These are phyloP conservation scores for Pandion haliaetus DNA, from an alignment of 2,113 vertebrate genomes.

Conservation along the genomic window DNA sequence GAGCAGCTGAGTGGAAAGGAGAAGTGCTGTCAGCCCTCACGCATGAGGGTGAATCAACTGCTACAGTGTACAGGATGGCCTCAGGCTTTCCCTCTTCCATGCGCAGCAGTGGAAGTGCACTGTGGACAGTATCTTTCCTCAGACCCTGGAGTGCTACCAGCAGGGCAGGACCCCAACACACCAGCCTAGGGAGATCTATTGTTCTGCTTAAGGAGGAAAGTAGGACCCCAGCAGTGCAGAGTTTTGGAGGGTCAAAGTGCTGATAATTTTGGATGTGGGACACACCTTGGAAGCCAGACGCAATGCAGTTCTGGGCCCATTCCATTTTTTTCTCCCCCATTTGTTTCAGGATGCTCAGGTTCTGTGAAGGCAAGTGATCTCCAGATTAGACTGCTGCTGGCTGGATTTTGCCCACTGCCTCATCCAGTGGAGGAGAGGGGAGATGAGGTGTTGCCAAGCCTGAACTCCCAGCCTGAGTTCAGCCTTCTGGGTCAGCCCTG, in stretches of 20 bases:
- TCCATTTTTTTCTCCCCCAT: slow-evolving; percentile 81
- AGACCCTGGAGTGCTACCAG: neutral
- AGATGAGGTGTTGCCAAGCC: neutral
- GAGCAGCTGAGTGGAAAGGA: neutral
- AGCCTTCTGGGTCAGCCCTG: neutral
- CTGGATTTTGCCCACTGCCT: neutral
- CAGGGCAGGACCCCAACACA: neutral
- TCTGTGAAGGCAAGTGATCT: slow-evolving; percentile 72
- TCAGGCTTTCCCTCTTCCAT: neutral
- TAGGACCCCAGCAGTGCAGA: neutral
- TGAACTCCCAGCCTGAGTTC: neutral
- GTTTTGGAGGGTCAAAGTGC: neutral
- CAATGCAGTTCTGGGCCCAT: slow-evolving; percentile 88
- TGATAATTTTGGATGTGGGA: neutral
- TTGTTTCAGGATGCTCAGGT: slow-evolving; percentile 82
- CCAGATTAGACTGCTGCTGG: neutral
- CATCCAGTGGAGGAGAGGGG: neutral
- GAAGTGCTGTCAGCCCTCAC: neutral
- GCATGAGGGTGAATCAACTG: neutral
- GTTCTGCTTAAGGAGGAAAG: neutral
- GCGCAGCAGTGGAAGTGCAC: neutral
- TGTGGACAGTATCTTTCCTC: neutral
- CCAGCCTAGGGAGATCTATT: neutral
- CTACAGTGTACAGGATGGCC: neutral
- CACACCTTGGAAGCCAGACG: slow-evolving; percentile 86